Evolutionary conservation across 2,113 vertebrate genomes (phyloP), one percentile per base, ranked within the genome.

Genomic region (Rhizomys pruinosus): DNA sequence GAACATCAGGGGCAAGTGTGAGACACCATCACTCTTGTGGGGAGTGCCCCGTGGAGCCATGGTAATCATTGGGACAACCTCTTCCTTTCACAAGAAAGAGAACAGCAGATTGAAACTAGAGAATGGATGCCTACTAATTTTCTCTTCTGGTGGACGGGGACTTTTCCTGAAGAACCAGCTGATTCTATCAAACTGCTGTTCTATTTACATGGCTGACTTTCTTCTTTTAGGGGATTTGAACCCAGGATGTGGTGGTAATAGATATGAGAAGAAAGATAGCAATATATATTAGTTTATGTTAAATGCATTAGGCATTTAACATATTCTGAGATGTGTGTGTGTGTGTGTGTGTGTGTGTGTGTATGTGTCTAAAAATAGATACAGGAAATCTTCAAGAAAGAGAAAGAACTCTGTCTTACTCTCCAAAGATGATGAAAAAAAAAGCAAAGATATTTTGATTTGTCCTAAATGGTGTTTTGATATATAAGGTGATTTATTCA

Each of bases 361-460:
- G 74, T 73, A 44, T 76, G 42, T 69, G 3, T 90, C 59, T 82
- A 84, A 79, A 88, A 90, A 79, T 71, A 71, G 47, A 69, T 69
- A 5, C 15, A 90, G 81, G 63, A 86, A 66, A 66, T 71, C 39
- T 85, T 92, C 16, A 81, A 77, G 76, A 57, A 91, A 89, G 44
- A 32, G 76, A 73, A 80, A 39, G 57, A 13, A 27, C 27, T 68
- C 59, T 64, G 42, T 44, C 20, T 42, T 72, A 34, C 47, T 92
- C 9, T 68, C 55, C 79, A 64, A 34, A 71, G 78, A 74, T 42
- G 78, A 74, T 44, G 82, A 42, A 52, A 1, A 87, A 71, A 93
- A 84, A 91, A 86, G 57, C 73, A 32, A 34, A 69, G 19, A 19
- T 87, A 52, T 68, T 90, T 85, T 68, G 44, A 39, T 86, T 59